Conservation (phyloP, 2,797 vertebrate species). For the Acanthurus lineatus region DNA sequence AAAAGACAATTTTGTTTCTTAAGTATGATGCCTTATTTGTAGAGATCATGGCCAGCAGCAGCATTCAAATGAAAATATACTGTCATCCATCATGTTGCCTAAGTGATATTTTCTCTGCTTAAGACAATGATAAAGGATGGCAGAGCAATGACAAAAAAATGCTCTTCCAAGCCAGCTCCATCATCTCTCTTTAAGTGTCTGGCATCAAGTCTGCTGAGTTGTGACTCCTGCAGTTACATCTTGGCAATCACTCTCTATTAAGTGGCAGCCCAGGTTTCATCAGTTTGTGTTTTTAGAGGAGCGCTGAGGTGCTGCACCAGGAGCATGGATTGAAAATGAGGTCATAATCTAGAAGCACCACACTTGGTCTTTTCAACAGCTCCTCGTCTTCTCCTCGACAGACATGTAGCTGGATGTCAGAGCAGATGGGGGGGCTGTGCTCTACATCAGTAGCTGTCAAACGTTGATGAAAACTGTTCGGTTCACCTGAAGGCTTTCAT, state of each 20-base stretch:
- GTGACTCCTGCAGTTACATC: slow-evolving; percentile 29
- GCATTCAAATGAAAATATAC: slow-evolving; percentile 34
- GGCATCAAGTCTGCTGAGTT: neutral
- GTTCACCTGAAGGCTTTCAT: slow-evolving; percentile 95
- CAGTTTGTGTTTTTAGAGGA: slow-evolving; percentile 30
- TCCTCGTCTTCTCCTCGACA: slow-evolving; percentile 20
- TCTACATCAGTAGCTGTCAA: neutral
- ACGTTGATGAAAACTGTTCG: neutral
- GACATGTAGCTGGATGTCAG: slow-evolving; percentile 14
- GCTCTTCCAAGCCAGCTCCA: neutral
- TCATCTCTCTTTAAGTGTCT: neutral
- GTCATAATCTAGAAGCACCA: slow-evolving; percentile 38
- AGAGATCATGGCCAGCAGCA: neutral
- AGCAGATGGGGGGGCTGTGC: neutral
- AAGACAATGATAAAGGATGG: slow-evolving; percentile 14
- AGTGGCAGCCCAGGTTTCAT: slow-evolving; percentile 17
- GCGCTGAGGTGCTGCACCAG: neutral
- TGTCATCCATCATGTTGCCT: neutral
- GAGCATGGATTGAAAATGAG: slow-evolving; percentile 21
- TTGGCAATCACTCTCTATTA: slow-evolving; percentile 20
- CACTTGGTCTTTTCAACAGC: slow-evolving; percentile 16
- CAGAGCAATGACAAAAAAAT: neutral
- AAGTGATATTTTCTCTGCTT: slow-evolving; percentile 6
- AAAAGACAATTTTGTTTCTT: neutral
- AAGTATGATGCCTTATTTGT: slow-evolving; percentile 6